Evolutionary conservation across 2,888 invertebrate species (phyloP).

Genomic region (Hanleya hanleyi): DNA sequence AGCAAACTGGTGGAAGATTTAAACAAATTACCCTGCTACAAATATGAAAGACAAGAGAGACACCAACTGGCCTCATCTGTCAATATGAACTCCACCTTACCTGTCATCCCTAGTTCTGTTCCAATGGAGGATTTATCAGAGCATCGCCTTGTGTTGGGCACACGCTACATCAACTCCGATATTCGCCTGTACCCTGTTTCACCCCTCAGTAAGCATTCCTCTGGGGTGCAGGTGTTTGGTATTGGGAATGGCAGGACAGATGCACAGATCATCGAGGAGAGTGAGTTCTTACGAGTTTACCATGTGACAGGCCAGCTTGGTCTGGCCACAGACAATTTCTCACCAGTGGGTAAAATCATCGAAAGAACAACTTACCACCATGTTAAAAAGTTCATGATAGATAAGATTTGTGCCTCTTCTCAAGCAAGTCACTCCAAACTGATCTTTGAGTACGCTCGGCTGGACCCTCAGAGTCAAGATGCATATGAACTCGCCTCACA

Average conservation of each 20-base stretch:
- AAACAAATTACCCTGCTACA: conserved; percentile 57
- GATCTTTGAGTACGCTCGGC: conserved; percentile 85
- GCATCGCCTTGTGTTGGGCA: conserved; percentile 58
- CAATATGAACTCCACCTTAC: conserved; percentile 12
- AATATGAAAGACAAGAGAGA: conserved; percentile 42
- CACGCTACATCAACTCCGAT: conserved; percentile 52
- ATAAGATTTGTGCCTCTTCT: conserved; percentile 83
- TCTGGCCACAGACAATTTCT: conserved; percentile 58
- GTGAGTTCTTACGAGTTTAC: conserved; percentile 58
- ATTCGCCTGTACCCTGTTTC: conserved; percentile 35
- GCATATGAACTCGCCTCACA: conserved; percentile 91
- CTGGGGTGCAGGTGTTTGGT: conserved; percentile 55
- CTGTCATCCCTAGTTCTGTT: conserved; percentile 40
- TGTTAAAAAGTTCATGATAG: conserved; percentile 82
- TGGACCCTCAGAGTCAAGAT: conserved; percentile 88
- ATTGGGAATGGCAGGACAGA: conserved; percentile 37
- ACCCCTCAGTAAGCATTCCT: conserved; percentile 36
- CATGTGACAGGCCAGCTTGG: conserved; percentile 67
- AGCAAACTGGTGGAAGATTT: conserved; percentile 36
- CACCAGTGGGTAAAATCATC: conserved; percentile 54
- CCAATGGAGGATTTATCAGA: conserved; percentile 47
- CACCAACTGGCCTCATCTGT: background rate
- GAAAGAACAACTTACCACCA: conserved; percentile 75
- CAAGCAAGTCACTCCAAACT: conserved; percentile 88
- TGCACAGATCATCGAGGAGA: conserved; percentile 33